These are phyloP conservation scores for Tenebrosternarchus preto DNA, from an alignment of 2,113 vertebrate genomes.

Conservation along the genomic window DNA sequence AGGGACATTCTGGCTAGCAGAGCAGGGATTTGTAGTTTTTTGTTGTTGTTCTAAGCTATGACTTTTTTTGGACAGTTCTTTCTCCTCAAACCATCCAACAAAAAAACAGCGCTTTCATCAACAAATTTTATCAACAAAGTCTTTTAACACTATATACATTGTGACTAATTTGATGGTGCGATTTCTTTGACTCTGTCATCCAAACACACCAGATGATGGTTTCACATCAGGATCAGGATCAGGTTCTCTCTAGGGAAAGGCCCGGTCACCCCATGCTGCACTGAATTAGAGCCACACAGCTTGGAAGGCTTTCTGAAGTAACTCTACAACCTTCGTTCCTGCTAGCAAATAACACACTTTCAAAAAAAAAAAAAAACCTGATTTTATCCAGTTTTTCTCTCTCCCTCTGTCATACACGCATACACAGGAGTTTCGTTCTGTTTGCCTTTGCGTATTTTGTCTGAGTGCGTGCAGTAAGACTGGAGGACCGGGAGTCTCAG, in stretches of 20 bases:
- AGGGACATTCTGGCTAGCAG: too few species aligned
- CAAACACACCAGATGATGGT: neutral
- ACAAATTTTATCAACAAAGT: too few species aligned
- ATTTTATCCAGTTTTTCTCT: neutral
- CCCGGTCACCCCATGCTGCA: neutral
- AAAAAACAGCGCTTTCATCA: too few species aligned
- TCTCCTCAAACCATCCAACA: too few species aligned
- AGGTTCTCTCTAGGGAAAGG: too few species aligned
- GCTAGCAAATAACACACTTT: slow-evolving; percentile 32
- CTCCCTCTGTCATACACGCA: neutral
- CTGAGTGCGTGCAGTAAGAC: neutral
- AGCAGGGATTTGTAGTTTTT: neutral
- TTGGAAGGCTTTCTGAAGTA: neutral
- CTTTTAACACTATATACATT: neutral
- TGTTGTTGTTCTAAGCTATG: too few species aligned
- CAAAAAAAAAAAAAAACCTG: neutral
- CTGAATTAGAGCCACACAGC: neutral
- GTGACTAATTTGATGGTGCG: too few species aligned
- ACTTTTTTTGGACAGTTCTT: too few species aligned
- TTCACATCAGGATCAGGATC: too few species aligned
- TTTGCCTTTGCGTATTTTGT: neutral
- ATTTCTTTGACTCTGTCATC: neutral
- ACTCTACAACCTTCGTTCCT: slow-evolving; percentile 16
- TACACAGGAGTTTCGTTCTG: neutral
- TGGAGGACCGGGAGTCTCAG: neutral